Conservation (phyloP, 2,888 invertebrate species). For the Chouioia cunea region DNA sequence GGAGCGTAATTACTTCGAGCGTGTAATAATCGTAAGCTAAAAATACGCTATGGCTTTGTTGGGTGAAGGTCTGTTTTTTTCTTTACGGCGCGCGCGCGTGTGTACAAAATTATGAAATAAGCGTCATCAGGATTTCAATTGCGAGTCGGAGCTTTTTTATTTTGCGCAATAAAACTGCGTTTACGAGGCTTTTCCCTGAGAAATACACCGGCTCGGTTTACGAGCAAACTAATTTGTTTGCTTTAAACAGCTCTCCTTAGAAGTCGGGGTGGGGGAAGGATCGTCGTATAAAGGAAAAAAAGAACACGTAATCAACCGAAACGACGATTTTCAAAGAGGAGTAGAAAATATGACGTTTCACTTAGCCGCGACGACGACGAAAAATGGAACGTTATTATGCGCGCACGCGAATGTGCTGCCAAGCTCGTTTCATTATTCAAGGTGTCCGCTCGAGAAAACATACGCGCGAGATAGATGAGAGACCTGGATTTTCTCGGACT, state of each 20-base stretch:
- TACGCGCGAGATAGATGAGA: constrained; percentile 15
- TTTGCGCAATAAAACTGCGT: too few species aligned
- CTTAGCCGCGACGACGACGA: constrained; percentile 1
- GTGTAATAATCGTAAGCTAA: constrained; percentile 23
- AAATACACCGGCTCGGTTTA: too few species aligned
- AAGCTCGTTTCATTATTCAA: background rate
- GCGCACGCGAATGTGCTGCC: background rate
- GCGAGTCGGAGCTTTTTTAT: too few species aligned
- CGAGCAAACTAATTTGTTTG: too few species aligned
- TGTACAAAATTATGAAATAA: background rate
- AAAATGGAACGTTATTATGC: constrained; percentile 9
- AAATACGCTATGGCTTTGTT: constrained; percentile 14
- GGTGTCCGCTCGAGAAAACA: constrained; percentile 19
- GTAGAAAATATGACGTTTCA: background rate
- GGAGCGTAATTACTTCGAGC: constrained; percentile 25
- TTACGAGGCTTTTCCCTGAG: too few species aligned
- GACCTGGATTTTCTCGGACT: constrained; percentile 14
- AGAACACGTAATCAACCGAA: constrained; percentile 17
- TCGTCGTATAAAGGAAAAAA: constrained; percentile 2
- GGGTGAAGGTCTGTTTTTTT: constrained; percentile 5
- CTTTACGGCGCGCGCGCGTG: background rate
- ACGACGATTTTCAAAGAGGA: constrained; percentile 30
- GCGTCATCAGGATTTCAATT: too few species aligned
- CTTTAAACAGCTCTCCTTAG: too few species aligned
- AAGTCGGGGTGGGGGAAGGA: background rate